Evolutionary conservation across 2,113 vertebrate genomes (phyloP), one percentile per base, ranked within the genome.

Genomic region (Phocoena sinus): DNA sequence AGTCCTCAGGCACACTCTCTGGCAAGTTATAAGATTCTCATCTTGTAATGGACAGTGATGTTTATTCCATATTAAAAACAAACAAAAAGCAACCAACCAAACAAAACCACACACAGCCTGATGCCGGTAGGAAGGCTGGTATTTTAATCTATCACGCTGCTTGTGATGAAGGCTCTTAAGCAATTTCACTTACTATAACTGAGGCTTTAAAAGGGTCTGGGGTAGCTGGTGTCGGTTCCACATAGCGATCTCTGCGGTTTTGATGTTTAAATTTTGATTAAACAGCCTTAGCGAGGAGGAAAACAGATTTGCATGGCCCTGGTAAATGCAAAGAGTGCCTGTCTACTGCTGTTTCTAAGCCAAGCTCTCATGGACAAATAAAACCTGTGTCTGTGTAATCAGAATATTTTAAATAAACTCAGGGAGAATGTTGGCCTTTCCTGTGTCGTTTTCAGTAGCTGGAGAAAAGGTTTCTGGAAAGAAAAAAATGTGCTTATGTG

Each of bases 221-320:
- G 38, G 71, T 79, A 58, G 65, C 50, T 77, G 79, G 47, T 67
- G 33, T 70, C 84, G 47, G 81, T 70, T 91, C 36, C 71, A 36
- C 8, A 9, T 89, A 91, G 82, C 5, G 79, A 94, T 94, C 83
- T 28, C 0, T 94, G 92, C 83, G 94, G 94, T 82, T 95, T 92
- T 79, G 88, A 56, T 91, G 56, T 95, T 97, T 95, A 91, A 85
- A 95, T 88, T 95, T 96, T 91, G 91, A 93, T 94, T 77, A 83
- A 95, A 84, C 80, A 86, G 74, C 41, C 8, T 38, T 56, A 25
- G 79, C 11, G 10, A 38, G 47, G n/a, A 81, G 67, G 90, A 26
- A 68, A 58, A 38, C n/a, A 96, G 83, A 85, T 65, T 3, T 71
- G 44, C 44, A 41, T 33, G 60, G 76, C 44, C 41, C 20, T 33